phyloP scores from a whole-genome alignment of 1,140 invertebrate genomes.

The Rhopalosiphum padi region DNA sequence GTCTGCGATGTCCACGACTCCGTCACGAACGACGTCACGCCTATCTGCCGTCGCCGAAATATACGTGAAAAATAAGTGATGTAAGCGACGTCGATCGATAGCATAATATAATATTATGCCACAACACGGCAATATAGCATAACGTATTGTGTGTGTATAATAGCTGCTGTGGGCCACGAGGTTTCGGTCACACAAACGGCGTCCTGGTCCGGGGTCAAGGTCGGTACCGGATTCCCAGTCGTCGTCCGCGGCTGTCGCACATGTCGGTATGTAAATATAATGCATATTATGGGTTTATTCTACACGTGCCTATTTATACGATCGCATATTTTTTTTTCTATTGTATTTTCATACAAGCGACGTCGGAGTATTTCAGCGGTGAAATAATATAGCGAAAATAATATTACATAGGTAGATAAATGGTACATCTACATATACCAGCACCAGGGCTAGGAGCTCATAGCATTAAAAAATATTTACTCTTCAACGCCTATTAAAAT shows the following conservation, averaged over 20 bases:
- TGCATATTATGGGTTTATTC: too few species aligned
- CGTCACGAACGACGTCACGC: background rate
- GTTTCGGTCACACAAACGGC: background rate
- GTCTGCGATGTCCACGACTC: too few species aligned
- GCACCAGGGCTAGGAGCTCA: too few species aligned
- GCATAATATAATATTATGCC: background rate
- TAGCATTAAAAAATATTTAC: too few species aligned
- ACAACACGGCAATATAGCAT: background rate
- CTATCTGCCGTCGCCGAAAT: background rate
- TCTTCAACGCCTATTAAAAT: too few species aligned
- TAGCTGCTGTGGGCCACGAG: background rate
- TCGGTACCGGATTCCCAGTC: background rate
- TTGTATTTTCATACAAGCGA: too few species aligned
- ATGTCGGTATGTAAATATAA: background rate
- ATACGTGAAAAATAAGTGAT: background rate
- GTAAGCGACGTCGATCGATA: background rate
- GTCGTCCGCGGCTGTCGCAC: background rate
- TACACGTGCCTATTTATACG: too few species aligned
- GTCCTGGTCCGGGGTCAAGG: background rate
- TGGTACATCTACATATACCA: too few species aligned
- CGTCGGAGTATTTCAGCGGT: too few species aligned
- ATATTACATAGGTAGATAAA: too few species aligned
- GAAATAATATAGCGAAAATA: too few species aligned
- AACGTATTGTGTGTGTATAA: background rate
- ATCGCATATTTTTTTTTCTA: too few species aligned